Evolutionary conservation across 2,888 invertebrate genomes (phyloP).

Genomic region (Cheilosia pagana): DNA sequence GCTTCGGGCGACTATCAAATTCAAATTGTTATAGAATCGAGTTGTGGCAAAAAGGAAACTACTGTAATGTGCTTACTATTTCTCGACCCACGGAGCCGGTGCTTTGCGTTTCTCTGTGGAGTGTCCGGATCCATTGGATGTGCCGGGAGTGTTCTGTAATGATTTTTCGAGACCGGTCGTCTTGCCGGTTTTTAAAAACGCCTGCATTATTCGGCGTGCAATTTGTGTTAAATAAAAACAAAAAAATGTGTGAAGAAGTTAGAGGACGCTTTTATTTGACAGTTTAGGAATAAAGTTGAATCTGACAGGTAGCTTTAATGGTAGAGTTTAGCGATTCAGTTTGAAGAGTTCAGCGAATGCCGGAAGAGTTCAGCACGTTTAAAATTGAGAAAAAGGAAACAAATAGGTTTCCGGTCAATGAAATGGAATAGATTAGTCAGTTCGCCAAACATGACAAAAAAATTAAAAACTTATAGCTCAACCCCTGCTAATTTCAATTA

Average conservation of each 20-base stretch:
- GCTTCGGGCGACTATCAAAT: conserved; percentile 92
- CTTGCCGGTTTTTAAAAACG: conserved; percentile 93
- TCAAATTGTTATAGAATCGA: conserved; percentile 2
- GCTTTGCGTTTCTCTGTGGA: conserved; percentile 79
- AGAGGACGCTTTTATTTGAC: background rate
- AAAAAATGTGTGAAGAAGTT: background rate
- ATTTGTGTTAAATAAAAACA: background rate
- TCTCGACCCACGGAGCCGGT: conserved; percentile 82
- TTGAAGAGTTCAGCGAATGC: too few species aligned
- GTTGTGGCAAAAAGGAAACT: background rate
- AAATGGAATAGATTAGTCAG: too few species aligned
- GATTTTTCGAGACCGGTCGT: conserved; percentile 76
- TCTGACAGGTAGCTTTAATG: too few species aligned
- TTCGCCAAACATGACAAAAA: too few species aligned
- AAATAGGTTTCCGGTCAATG: too few species aligned
- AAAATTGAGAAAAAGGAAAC: too few species aligned
- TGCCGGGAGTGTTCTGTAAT: conserved; percentile 78
- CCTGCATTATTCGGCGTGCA: conserved; percentile 86
- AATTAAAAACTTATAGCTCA: too few species aligned
- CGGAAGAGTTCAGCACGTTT: too few species aligned
- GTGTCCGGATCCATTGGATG: conserved; percentile 77
- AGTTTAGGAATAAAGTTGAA: background rate
- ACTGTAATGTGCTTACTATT: conserved; percentile 78
- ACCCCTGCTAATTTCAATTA: too few species aligned
- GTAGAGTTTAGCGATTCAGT: too few species aligned